These are phyloP conservation scores for Drosophila tristis DNA, from an alignment of 1,140 invertebrate species.

Conservation along the genomic window DNA sequence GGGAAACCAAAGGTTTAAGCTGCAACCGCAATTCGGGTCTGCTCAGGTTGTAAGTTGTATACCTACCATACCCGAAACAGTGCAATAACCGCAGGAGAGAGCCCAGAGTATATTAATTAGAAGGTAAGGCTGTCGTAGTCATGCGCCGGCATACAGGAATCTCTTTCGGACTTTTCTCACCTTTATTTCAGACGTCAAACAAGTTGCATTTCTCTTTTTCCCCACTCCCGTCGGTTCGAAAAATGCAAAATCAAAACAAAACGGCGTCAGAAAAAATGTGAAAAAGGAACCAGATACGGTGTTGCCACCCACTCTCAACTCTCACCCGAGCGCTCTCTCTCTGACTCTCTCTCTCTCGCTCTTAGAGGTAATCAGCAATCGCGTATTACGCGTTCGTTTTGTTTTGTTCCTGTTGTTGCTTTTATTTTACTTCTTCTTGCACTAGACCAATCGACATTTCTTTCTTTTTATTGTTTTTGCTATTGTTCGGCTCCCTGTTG, in stretches of 20 bases:
- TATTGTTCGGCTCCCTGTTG: constrained; percentile 55
- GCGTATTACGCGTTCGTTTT: constrained; percentile 51
- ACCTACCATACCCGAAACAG: no score
- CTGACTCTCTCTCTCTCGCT: not conserved
- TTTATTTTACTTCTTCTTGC: constrained; percentile 39
- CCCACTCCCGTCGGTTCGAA: not conserved
- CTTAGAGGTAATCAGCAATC: constrained; percentile 54
- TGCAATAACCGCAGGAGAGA: no score
- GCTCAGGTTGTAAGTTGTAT: no score
- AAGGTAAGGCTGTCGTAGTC: no score
- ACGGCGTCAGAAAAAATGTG: constrained; percentile 40
- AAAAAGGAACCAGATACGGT: constrained; percentile 16
- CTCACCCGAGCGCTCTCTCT: constrained; percentile 6
- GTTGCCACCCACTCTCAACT: constrained; percentile 49
- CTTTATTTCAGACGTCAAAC: not conserved
- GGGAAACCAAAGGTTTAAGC: no score
- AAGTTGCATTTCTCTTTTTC: constrained; percentile 8
- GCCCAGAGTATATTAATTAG: no score
- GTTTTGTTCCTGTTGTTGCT: constrained; percentile 27
- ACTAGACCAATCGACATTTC: constrained; percentile 58
- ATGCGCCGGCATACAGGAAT: no score
- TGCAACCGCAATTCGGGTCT: no score
- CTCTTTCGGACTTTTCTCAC: no score
- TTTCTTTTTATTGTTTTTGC: constrained; percentile 22
- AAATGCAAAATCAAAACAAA: constrained; percentile 65